phyloP scores from a whole-genome alignment of 2,113 vertebrate species.

The Tragelaphus buxtoni region DNA sequence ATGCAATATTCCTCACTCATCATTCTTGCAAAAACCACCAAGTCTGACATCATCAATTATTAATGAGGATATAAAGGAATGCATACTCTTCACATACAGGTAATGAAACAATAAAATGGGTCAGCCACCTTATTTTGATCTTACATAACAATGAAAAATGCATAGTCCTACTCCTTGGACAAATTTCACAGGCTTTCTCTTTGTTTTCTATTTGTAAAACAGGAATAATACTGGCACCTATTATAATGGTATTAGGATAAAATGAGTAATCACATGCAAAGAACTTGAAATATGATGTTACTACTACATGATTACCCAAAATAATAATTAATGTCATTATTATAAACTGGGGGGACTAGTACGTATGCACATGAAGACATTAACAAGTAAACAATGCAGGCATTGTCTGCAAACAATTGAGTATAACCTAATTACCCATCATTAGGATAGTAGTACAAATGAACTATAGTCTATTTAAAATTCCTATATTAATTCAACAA shows the following conservation, averaged over 20 bases:
- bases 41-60: neutral
- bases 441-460: neutral
- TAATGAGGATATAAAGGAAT: neutral
- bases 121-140: neutral
- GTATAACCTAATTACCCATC: neutral
- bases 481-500: neutral
- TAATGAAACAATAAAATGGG: neutral
- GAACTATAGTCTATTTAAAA: neutral
- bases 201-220: neutral
- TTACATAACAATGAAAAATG: neutral
- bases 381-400: neutral
- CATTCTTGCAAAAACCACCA: neutral
- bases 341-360: neutral
- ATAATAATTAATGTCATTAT: too few species aligned
- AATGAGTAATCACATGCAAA: neutral
- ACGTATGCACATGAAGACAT: neutral
- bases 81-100: accelerated
- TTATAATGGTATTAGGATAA: neutral
- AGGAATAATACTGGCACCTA: neutral
- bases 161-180: neutral
- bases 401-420: neutral
- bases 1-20: neutral
- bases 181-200: neutral
- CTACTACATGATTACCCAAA: neutral
- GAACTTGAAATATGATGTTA: neutral